Base-by-base conservation (phyloP, 2,888 invertebrate genomes). In the Zhuqinia jingwanae region DNA sequence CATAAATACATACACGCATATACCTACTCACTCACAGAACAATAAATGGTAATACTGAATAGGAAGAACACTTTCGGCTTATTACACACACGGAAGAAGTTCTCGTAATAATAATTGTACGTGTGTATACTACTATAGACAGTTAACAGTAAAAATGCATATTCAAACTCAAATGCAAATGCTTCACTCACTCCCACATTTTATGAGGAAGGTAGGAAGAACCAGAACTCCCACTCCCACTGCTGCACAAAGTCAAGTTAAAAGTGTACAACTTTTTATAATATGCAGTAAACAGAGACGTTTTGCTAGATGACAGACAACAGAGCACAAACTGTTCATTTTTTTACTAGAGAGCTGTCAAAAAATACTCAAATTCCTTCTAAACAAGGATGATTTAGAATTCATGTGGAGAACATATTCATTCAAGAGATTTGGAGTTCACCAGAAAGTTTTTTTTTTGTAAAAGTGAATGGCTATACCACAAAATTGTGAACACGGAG, bases 141-240 rank as follows among this genome's bases (percentile, higher is more conserved):
- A 13, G n/a, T 15, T n/a, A 15, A 13, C 50, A 15, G 50, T 15
- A 50, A 25, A 63, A 63, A 27, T 63, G 63, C 63, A 65, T 42
- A 30, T 36, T 36, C 22, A 17, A 15, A n/a, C 17, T 53, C 36
- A 65, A 65, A 36, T 36, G 3, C 36, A n/a, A 36, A 36, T 36
- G 75, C 50, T 30, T 50, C 50, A 75, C 30, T 50, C 36, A 36
- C 36, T 36, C 36, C 36, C 36, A 36, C 36, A 36, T 36, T 50
- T 6, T 50, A 27, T 17, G 50, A 75, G 53, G 53, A 50, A 50
- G 53, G 50, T 75, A 75, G 75, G 75, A 50, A 50, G 53, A 75
- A 75, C 75, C 50, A 22, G 20, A 75, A 75, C 47, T n/a, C n/a
- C n/a, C 47, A 73, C 73, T 75, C 75, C 75, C 75, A 75, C 75